A percentile compares a stretch with the other conserved stretches of the same genome.
Evolutionary conservation across 2,797 vertebrate species (phyloP).

Genomic region (Epinephelus awoara): DNA sequence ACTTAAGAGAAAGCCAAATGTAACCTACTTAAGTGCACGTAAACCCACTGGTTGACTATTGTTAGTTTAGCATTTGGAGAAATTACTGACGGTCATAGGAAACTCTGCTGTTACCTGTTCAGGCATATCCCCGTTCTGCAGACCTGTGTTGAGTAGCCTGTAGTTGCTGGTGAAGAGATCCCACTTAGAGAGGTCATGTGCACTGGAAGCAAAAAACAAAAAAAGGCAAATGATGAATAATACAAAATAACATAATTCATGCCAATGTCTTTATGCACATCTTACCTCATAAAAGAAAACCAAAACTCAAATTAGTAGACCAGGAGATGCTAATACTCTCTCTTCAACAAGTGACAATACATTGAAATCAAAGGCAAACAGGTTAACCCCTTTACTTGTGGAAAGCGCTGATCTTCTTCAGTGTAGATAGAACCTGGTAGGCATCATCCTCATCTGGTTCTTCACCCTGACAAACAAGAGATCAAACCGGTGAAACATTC

Average conservation of each 20-base stretch:
- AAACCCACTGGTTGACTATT: neutral
- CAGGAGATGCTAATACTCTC: neutral
- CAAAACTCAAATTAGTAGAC: neutral
- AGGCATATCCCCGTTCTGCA: constrained; percentile 98
- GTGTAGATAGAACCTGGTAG: constrained; percentile 96
- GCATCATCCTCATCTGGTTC: constrained; percentile 97
- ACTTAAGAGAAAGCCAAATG: neutral
- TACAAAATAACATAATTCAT: neutral
- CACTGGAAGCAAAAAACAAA: constrained; percentile 82
- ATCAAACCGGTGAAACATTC: constrained; percentile 20
- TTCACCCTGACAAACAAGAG: constrained; percentile 88
- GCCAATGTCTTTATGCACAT: neutral
- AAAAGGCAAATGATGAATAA: neutral
- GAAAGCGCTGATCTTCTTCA: constrained; percentile 98
- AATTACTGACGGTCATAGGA: neutral
- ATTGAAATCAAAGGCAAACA: neutral
- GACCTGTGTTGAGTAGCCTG: constrained; percentile 95
- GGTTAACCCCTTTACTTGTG: constrained; percentile 89
- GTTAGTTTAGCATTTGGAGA: constrained; percentile 2
- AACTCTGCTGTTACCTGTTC: constrained; percentile 89
- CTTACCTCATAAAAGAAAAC: neutral
- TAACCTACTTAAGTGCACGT: neutral
- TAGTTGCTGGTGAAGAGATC: constrained; percentile 99
- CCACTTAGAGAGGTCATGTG: constrained; percentile 97
- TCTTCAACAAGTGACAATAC: neutral